Evolutionary conservation across 2,113 vertebrate species (phyloP), one percentile per base, ranked within the genome.

Genomic region (Chunga burmeisteri): DNA sequence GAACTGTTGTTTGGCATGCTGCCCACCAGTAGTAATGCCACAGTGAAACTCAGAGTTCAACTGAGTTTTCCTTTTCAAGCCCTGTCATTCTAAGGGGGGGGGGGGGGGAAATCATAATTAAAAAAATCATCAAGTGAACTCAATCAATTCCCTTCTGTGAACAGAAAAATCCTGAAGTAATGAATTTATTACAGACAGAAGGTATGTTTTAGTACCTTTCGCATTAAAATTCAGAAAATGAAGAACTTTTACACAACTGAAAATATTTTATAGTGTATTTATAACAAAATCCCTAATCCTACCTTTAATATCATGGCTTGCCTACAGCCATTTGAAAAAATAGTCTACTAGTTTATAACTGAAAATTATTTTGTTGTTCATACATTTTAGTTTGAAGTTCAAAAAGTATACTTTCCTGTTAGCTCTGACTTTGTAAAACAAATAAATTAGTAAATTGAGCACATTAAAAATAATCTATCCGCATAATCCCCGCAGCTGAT

Each of bases 181-280:
- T 34, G 0, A 47, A 29, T 4, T 73, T 19, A 53, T 42, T 66
- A 32, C 1, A 70, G 23, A 22, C 2, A 36, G 10, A 61, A 68
- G 5, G 32, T 30, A 77, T 0, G 0, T 47, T 90, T 81, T 52
- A 65, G 11, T 71, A 72, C 17, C 3, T 34, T 81, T 21, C 0
- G 0, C 5, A 38, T 21, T 58, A 73, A 25, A 80, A 65, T 40
- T 17, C 0, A 13, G 59, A 19, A 70, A 62, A 30, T 5, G 0
- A 34, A 49, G 1, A 62, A 17, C 11, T 73, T 81, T 8, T 14
- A 61, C 6, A 62, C 3, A 18, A 23, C 22, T 30, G 46, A 38
- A 93, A 92, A 16, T 36, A 85, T 29, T 75, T 56, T 53, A n/a
- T 16, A 70, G 2, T 36, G 9, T 62, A 63, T 61, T 84, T 67